Evolutionary conservation across 2,888 invertebrate species (phyloP).

Genomic region (Sialis lutaria): DNA sequence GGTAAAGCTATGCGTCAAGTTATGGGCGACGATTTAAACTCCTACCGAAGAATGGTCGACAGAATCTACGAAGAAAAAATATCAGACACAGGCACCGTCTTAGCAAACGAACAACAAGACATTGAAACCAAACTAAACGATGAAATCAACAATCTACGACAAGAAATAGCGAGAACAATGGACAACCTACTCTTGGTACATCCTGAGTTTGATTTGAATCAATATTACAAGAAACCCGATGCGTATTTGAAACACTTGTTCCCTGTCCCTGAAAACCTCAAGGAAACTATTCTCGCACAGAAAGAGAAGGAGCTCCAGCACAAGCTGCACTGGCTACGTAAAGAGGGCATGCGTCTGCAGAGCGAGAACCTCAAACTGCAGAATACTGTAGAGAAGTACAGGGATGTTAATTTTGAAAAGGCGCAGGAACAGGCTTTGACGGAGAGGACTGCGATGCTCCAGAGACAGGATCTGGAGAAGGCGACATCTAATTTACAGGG

Average conservation of each 20-base stretch:
- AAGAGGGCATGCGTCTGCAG: slow-evolving; percentile 21
- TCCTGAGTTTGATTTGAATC: slow-evolving; percentile 22
- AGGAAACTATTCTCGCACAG: not conserved
- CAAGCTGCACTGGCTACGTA: slow-evolving; percentile 22
- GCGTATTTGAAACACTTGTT: slow-evolving; percentile 16
- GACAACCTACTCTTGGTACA: slow-evolving; percentile 19
- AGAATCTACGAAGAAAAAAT: slow-evolving; percentile 25
- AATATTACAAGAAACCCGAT: slow-evolving; percentile 15
- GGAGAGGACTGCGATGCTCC: too few relatives aligned
- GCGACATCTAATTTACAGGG: too few relatives aligned
- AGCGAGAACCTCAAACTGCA: slow-evolving; percentile 17
- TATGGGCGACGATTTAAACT: slow-evolving; percentile 19
- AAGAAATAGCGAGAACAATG: slow-evolving; percentile 19
- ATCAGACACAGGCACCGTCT: slow-evolving; percentile 23
- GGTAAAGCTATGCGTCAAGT: slow-evolving; percentile 16
- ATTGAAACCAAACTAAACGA: slow-evolving; percentile 16
- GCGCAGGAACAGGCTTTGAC: too few relatives aligned
- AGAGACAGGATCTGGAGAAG: too few relatives aligned
- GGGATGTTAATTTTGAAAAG: too few relatives aligned
- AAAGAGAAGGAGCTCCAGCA: slow-evolving; percentile 22
- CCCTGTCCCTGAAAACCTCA: slow-evolving; percentile 12
- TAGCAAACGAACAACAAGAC: slow-evolving; percentile 23
- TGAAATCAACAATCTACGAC: slow-evolving; percentile 16
- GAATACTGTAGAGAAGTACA: too few relatives aligned
- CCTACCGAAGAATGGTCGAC: slow-evolving; percentile 19